Evolutionary conservation across 2,113 vertebrate species (phyloP).

Genomic region (Aythya baeri): DNA sequence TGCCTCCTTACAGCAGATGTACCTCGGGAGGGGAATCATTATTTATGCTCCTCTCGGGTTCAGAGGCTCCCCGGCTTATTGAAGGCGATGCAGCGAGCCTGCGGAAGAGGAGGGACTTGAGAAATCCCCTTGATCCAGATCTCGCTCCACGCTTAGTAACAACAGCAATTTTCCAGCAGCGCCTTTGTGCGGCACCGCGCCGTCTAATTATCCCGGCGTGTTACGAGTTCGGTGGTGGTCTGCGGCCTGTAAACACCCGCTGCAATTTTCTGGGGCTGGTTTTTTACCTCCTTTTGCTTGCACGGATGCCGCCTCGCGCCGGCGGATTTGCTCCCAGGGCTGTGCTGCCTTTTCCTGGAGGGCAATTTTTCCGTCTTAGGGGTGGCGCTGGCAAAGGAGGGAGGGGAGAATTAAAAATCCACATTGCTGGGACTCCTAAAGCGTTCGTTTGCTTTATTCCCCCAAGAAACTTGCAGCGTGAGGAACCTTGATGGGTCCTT

Average conservation of each 20-base stretch:
- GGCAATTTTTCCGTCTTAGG: neutral
- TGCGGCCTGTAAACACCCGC: neutral
- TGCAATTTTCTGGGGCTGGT: neutral
- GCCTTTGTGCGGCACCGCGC: neutral
- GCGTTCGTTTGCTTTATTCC: neutral
- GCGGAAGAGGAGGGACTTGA: neutral
- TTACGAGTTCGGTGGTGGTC: neutral
- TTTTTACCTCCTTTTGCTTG: neutral
- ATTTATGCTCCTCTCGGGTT: neutral
- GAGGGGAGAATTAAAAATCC: neutral
- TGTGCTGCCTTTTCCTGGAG: neutral
- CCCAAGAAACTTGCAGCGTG: neutral
- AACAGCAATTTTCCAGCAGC: neutral
- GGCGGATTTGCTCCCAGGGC: neutral
- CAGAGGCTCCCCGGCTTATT: neutral
- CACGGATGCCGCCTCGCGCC: neutral
- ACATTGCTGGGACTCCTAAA: rapidly evolving
- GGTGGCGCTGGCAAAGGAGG: neutral
- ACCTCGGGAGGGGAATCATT: neutral
- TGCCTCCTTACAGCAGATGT: rapidly evolving
- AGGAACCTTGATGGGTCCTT: neutral
- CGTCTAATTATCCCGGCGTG: neutral
- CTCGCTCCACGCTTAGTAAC: neutral
- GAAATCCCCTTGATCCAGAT: neutral
- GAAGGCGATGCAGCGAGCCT: neutral